Conservation (phyloP, 2,113 vertebrate genomes). For the Euleptes europaea region DNA sequence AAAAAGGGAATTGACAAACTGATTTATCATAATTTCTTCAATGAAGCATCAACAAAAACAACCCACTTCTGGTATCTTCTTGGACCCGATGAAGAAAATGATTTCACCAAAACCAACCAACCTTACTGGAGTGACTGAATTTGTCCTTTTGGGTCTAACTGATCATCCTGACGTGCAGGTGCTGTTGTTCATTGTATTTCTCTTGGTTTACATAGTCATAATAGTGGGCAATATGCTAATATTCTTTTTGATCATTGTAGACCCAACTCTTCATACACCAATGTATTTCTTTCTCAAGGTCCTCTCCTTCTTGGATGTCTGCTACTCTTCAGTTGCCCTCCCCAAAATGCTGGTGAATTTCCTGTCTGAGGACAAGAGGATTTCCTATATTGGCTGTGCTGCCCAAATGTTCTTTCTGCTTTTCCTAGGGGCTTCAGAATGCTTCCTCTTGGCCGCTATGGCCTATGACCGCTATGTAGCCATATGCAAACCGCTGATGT, state of each 20-base stretch:
- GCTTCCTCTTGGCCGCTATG: conserved; percentile 26
- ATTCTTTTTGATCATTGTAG: neutral
- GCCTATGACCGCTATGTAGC: conserved; percentile 29
- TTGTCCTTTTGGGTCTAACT: conserved; percentile 46
- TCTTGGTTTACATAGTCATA: neutral
- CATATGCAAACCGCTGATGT: conserved; percentile 39
- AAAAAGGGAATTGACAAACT: neutral
- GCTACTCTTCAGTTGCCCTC: neutral
- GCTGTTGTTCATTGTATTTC: conserved; percentile 36
- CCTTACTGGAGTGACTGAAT: conserved; percentile 6
- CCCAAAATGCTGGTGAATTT: conserved; percentile 30
- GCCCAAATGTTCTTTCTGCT: conserved; percentile 39
- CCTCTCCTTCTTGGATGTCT: conserved; percentile 32
- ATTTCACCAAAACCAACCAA: conserved; percentile 16
- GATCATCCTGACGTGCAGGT: conserved; percentile 3
- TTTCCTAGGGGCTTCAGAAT: conserved; percentile 23
- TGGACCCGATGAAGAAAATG: conserved; percentile 28
- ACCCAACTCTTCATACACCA: neutral
- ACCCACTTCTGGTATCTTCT: neutral
- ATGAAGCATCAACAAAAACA: neutral
- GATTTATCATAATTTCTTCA: neutral
- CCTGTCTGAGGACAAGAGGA: conserved; percentile 4
- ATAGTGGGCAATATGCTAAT: conserved; percentile 29
- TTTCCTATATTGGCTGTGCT: conserved; percentile 25
- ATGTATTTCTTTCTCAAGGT: conserved; percentile 41